A percentile compares a stretch with the other conserved stretches of the same genome.
These are phyloP conservation scores for Lamellibrachia columna DNA, from an alignment of 2,888 invertebrate genomes.

Conservation along the genomic window DNA sequence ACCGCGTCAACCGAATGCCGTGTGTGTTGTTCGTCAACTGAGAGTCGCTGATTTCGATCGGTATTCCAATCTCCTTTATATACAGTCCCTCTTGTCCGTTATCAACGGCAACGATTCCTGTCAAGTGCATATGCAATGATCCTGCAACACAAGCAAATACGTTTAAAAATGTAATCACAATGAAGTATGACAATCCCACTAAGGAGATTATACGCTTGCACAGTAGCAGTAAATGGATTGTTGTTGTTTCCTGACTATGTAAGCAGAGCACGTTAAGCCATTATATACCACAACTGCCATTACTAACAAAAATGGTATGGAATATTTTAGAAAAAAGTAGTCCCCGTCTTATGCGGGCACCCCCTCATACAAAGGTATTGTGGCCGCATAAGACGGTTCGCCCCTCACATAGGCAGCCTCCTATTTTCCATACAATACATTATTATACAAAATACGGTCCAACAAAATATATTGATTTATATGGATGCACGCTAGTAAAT, in stretches of 20 bases:
- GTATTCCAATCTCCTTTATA: background rate
- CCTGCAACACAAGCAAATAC: background rate
- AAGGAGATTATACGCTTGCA: background rate
- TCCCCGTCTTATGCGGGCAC: no score
- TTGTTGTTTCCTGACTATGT: no score
- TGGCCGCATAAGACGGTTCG: no score
- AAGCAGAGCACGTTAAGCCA: background rate
- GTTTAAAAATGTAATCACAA: background rate
- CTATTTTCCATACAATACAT: no score
- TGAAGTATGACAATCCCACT: background rate
- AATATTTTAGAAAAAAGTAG: no score
- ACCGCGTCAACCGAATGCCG: background rate
- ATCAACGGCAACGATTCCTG: background rate
- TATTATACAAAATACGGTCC: no score
- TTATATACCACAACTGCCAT: no score
- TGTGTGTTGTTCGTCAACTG: background rate
- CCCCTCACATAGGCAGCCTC: no score
- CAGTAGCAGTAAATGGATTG: background rate
- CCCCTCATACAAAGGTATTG: no score
- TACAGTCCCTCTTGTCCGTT: background rate
- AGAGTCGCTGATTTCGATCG: background rate
- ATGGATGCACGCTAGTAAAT: no score
- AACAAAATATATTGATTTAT: no score
- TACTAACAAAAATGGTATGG: no score
- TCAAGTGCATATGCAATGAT: background rate